phyloP scores from a whole-genome alignment of 2,797 vertebrate genomes.

The Meda fulgida region DNA sequence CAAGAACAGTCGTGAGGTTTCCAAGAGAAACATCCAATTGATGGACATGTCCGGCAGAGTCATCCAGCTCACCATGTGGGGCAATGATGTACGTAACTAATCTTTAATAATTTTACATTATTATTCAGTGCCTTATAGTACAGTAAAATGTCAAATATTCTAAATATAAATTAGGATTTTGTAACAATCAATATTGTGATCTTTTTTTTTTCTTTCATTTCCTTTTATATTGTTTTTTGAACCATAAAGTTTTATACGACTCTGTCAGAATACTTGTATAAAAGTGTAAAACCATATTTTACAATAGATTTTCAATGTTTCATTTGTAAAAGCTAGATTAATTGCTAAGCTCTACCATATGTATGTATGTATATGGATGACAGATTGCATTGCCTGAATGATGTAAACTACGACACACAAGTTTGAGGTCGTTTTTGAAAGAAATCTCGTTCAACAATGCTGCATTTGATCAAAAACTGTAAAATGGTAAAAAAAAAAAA shows the following conservation, averaged over 20 bases:
- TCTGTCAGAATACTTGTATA: not conserved
- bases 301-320: not conserved
- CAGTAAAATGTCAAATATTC: not conserved
- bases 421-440: no score
- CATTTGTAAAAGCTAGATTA: not conserved
- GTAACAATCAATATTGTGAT: not conserved
- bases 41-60: conserved; percentile 92
- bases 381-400: no score
- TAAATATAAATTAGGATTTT: not conserved
- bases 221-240: not conserved
- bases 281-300: no score
- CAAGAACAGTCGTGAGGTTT: conserved; percentile 90
- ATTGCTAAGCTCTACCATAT: not conserved
- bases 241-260: not conserved
- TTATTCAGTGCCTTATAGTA: not conserved
- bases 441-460: no score
- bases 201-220: not conserved
- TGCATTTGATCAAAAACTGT: no score
- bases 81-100: conserved; percentile 85
- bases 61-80: conserved; percentile 92
- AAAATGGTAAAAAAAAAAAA: no score
- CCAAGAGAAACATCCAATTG: conserved; percentile 88
- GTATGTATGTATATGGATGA: no score
- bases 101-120: not conserved
- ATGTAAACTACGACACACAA: no score